These are phyloP conservation scores for Condylostylus longicornis DNA, from an alignment of 1,140 invertebrate genomes.

Conservation along the genomic window DNA sequence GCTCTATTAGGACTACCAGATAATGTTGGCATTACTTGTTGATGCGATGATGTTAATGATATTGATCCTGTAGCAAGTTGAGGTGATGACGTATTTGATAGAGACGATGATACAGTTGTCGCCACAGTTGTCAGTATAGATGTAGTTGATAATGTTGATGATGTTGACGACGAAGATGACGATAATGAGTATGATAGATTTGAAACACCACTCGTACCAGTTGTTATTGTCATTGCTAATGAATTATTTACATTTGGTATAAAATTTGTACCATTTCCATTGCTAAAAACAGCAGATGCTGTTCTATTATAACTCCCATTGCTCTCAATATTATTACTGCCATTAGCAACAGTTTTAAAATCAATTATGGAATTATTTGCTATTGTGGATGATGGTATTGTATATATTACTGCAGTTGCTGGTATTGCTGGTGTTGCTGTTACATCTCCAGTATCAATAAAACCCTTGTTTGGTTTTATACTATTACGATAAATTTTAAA, in stretches of 20 bases:
- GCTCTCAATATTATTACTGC: background rate
- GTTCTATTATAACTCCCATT: background rate
- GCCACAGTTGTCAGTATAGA: slow-evolving; percentile 12
- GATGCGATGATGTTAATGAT: slow-evolving; percentile 16
- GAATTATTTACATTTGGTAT: too few species aligned
- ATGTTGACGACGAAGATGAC: slow-evolving; percentile 20
- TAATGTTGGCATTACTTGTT: too few species aligned
- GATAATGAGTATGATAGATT: slow-evolving; percentile 23
- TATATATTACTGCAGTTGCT: background rate
- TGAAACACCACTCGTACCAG: too few species aligned
- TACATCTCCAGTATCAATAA: background rate
- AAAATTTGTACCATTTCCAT: too few species aligned
- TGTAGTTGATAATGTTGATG: slow-evolving; percentile 20
- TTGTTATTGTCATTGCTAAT: background rate
- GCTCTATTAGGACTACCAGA: slow-evolving; percentile 30
- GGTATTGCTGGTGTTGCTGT: background rate
- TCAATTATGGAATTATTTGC: slow-evolving; percentile 1
- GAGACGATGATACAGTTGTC: slow-evolving; percentile 11
- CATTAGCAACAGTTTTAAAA: too few species aligned
- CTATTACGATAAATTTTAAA: too few species aligned
- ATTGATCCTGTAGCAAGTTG: slow-evolving; percentile 20
- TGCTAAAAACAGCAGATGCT: slow-evolving; percentile 1
- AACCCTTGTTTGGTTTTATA: too few species aligned
- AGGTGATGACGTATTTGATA: slow-evolving; percentile 15
- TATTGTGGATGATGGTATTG: background rate